Evolutionary conservation across 2,797 vertebrate species (phyloP), one percentile per base, ranked within the genome.

Genomic region (Rhinatrema bivittatum): DNA sequence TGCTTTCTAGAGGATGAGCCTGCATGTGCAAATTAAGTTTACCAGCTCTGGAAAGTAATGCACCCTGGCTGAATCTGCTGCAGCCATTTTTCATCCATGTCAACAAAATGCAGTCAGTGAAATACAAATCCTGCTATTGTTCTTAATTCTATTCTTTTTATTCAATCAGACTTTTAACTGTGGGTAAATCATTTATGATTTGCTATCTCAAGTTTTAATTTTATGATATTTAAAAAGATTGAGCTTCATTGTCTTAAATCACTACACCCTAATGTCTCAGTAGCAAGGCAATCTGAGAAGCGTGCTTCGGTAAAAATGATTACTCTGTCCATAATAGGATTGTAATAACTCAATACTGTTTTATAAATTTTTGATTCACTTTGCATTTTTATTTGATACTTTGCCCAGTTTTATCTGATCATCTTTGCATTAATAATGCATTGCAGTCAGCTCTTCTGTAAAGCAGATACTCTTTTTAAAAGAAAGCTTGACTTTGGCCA

Each of bases 351-450:
- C 80, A 78, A 82, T 78, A 76, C 60, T 39, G 26, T 74, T 81
- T 75, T 66, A 85, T 84, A 81, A 72, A 82, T 81, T 77, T 82
- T 84, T 84, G 60, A 83, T 84, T 80, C 70, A 62, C 65, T 73
- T 50, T 2, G 36, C 60, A 64, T 71, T 76, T 74, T 70, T 63
- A 67, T 63, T 67, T 80, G 76, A 81, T 70, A 74, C 72, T 72
- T 78, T 70, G 57, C 70, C 74, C 78, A 76, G 56, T 79, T 78
- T 78, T 68, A 81, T 80, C 72, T 73, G 74, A 83, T 82, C 69
- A 70, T 82, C 72, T 75, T 65, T 48, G 49, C 54, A 76, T 83
- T 72, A 78, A 84, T 82, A 80, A 83, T 78, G 62, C 65, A 80
- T 76, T 63, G 74, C 45, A 59, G 42, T 53, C 55, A 66, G 64